phyloP scores from a whole-genome alignment of 1,140 invertebrate species.

The Tachypleus tridentatus region DNA sequence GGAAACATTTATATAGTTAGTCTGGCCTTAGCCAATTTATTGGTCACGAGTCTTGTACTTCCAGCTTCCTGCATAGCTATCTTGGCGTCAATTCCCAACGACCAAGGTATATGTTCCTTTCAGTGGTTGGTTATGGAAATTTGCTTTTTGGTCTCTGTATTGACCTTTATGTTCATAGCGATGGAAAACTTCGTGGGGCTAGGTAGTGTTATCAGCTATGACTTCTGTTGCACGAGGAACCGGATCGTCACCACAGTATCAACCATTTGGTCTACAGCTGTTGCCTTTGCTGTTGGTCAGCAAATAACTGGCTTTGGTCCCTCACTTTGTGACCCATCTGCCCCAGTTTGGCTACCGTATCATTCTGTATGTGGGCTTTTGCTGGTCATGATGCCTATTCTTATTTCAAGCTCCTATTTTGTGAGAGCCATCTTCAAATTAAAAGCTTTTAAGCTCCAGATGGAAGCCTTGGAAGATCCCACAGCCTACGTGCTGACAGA shows the following conservation, averaged over 20 bases:
- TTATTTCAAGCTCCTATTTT: constrained; percentile 32
- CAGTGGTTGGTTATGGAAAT: constrained; percentile 53
- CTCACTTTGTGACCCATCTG: constrained; percentile 25
- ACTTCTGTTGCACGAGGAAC: constrained; percentile 21
- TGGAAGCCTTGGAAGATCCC: constrained; percentile 8
- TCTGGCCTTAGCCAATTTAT: constrained; percentile 55
- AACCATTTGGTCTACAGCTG: constrained; percentile 41
- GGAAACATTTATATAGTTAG: constrained; percentile 69
- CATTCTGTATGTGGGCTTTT: constrained; percentile 9
- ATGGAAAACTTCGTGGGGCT: constrained; percentile 36
- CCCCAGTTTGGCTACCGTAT: constrained; percentile 20
- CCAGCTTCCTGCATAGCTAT: constrained; percentile 49
- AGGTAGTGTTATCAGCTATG: constrained; percentile 16
- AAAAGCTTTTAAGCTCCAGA: constrained; percentile 13
- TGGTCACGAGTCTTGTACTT: constrained; percentile 57
- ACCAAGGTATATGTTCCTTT: constrained; percentile 46
- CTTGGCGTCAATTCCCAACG: constrained; percentile 49
- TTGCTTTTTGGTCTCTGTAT: constrained; percentile 50
- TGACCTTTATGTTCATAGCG: constrained; percentile 48
- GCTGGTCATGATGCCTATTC: constrained; percentile 30
- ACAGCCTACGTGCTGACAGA: constrained; percentile 31
- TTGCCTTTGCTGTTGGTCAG: constrained; percentile 37
- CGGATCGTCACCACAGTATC: constrained; percentile 34
- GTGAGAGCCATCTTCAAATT: constrained; percentile 50
- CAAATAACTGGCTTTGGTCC: constrained; percentile 36